Conservation (phyloP, 2,797 vertebrate genomes). For the Pseudochirops corinnae region DNA sequence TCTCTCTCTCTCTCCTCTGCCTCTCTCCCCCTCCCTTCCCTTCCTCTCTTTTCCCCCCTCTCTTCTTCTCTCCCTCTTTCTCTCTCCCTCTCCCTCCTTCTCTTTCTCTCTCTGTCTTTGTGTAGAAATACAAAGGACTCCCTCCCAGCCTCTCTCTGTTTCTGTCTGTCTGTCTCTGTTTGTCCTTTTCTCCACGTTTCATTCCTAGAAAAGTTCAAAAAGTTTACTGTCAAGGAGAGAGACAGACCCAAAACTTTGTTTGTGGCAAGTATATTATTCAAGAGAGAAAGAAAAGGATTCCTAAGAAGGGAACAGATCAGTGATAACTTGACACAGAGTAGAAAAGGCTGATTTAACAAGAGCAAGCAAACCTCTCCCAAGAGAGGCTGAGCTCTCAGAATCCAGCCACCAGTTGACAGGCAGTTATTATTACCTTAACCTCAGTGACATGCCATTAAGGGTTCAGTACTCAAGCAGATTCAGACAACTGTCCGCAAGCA, state of each 20-base stretch:
- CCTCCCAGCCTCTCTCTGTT: neutral
- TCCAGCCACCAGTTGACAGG: neutral
- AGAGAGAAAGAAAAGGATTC: neutral
- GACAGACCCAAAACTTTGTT: neutral
- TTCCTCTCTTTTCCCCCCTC: too few species aligned
- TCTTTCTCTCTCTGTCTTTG: neutral
- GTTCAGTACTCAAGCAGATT: neutral
- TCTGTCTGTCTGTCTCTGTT: neutral
- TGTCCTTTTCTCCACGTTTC: neutral
- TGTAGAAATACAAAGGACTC: too few species aligned
- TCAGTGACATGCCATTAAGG: neutral
- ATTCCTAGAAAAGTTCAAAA: neutral
- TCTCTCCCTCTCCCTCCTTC: too few species aligned
- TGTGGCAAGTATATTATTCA: neutral
- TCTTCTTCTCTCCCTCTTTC: too few species aligned
- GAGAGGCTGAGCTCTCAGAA: neutral
- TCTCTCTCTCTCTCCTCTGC: rapidly evolving
- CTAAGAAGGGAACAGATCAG: neutral
- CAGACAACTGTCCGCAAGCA: neutral
- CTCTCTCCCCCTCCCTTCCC: too few species aligned
- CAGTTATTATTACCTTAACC: conserved; percentile 1
- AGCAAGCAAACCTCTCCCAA: neutral
- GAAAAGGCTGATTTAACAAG: neutral
- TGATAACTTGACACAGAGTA: conserved; percentile 3
- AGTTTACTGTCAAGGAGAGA: neutral